Evolutionary conservation across 2,888 invertebrate species (phyloP), one percentile per base, ranked within the genome.

Genomic region (Theretra japonica): DNA sequence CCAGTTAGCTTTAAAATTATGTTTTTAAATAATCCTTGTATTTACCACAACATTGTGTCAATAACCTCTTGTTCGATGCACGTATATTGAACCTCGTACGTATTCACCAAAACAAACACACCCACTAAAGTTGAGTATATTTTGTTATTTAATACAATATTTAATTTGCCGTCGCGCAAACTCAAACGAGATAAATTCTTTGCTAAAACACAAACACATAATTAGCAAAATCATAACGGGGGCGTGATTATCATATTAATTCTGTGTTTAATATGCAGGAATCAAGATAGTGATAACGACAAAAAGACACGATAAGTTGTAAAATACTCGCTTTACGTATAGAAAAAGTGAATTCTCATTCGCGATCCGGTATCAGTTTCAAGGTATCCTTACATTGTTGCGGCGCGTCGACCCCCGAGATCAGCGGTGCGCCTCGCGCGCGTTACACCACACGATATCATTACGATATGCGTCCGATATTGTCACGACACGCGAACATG

Each of bases 301-400:
- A 50, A 50, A 28, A 59, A 41, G 15, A 68, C 57, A 25, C 69
- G 72, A 74, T 73, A 74, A 73, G 53, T 71, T 65, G 65, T 69
- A 72, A 72, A 74, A 73, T 79, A 75, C 77, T 76, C 23, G 69
- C 53, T 75, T 77, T 76, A 74, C 68, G 70, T 72, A 71, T 69
- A 72, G 71, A 81, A 80, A 78, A 78, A 77, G 75, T 69, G 70
- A 70, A 77, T 75, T 75, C 53, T 75, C 74, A 68, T 57, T 69
- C 60, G 73, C 73, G 75, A 56, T 50, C 74, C 70, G 73, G 80
- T 80, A 75, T 78, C 73, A 70, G 72, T 78, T 80, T 75, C 79
- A 80, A 80, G 75, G 77, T 77, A 76, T 77, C 72, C 58, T 76
- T 80, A 84, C 83, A 80, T 78, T 77, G 82, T 82, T 79, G 78